phyloP scores from a whole-genome alignment of 2,113 vertebrate species.

The Rousettus leschenaultii region DNA sequence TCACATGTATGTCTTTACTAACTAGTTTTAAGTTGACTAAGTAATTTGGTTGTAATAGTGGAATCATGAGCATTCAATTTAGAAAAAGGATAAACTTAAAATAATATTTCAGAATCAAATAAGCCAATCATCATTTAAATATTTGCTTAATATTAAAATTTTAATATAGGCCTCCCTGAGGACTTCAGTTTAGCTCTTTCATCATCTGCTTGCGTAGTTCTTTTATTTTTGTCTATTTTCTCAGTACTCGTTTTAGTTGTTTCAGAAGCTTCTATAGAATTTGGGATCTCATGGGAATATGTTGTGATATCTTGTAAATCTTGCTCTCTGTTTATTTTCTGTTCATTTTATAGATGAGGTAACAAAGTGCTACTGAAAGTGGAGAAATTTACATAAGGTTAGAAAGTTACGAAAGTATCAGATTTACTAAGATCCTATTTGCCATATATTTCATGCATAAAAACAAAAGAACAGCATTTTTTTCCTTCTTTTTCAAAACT shows the following conservation, averaged over 20 bases:
- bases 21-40: neutral
- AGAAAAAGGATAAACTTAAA: neutral
- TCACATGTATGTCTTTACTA: neutral
- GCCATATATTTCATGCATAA: neutral
- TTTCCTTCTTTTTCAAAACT: neutral
- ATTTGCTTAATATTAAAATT: neutral
- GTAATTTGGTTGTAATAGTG: neutral
- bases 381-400: neutral
- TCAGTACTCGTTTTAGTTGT: neutral
- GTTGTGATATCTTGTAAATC: neutral
- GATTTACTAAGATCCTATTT: neutral
- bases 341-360: neutral
- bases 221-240: neutral
- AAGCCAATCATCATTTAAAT: neutral
- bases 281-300: neutral
- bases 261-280: neutral
- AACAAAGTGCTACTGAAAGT: neutral
- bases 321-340: neutral
- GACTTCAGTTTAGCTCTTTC: neutral
- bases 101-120: neutral
- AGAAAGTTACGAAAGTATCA: neutral
- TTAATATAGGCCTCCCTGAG: neutral
- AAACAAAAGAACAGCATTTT: neutral
- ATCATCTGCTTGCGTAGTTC: neutral
- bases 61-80: neutral